Conservation (phyloP, 2,797 vertebrate species). For the Urosaurus nigricauda region DNA sequence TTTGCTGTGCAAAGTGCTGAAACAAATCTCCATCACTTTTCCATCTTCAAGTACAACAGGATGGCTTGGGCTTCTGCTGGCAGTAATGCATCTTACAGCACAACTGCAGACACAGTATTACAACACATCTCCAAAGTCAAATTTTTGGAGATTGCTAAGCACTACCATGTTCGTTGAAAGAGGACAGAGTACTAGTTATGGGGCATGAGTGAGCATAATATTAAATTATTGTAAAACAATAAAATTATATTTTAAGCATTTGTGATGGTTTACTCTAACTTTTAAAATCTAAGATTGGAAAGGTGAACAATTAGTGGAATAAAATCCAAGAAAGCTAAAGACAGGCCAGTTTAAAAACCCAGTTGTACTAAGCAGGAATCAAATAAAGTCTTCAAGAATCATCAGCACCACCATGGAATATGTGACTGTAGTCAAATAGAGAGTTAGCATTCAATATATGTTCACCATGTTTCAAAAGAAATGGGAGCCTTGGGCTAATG, state of each 20-base stretch:
- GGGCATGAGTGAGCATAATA: background rate
- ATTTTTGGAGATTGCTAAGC: background rate
- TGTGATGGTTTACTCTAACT: background rate
- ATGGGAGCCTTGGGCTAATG: background rate
- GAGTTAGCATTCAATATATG: background rate
- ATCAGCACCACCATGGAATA: background rate
- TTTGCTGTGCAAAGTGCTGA: background rate
- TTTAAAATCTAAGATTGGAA: background rate
- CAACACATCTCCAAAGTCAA: background rate
- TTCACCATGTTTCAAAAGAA: background rate
- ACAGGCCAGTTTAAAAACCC: background rate
- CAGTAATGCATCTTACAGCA: background rate
- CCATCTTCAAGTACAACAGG: background rate
- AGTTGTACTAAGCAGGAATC: background rate
- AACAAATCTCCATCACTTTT: background rate
- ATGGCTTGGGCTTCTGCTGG: background rate
- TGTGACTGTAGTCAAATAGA: background rate
- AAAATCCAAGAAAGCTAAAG: background rate
- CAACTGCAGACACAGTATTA: background rate
- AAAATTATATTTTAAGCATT: background rate
- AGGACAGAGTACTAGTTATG: background rate
- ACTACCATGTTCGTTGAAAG: background rate
- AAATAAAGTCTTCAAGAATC: background rate
- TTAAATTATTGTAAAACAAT: background rate
- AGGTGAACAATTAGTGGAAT: background rate